Conservation (phyloP, 2,797 vertebrate species). For the Clarias laeviceps region DNA sequence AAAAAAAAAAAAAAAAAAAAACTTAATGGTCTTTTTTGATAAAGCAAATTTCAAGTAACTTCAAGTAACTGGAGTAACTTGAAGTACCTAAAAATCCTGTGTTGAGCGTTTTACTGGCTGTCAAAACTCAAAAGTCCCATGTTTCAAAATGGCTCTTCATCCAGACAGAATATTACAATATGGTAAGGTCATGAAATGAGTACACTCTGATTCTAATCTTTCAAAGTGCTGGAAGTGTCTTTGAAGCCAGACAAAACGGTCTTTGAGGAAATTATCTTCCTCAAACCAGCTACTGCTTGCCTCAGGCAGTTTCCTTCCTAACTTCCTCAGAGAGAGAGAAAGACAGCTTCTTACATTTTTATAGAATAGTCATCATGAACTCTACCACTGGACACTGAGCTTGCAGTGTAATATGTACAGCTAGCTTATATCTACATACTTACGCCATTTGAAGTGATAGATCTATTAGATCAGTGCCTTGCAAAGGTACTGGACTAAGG, state of each 20-base stretch:
- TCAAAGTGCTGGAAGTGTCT: background rate
- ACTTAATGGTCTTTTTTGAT: background rate
- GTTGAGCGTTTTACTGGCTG: background rate
- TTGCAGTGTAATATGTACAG: background rate
- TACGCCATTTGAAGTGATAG: background rate
- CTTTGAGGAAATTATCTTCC: background rate
- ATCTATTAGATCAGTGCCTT: background rate
- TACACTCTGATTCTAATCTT: background rate
- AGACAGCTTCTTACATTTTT: background rate
- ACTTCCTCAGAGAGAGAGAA: background rate
- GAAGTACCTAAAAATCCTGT: too few species aligned
- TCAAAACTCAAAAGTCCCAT: too few species aligned
- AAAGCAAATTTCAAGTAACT: background rate
- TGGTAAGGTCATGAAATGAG: background rate
- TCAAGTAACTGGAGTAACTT: background rate
- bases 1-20: too few species aligned
- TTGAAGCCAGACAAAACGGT: constrained; percentile 25
- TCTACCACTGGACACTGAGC: background rate
- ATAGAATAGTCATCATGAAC: background rate
- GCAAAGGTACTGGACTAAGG: background rate
- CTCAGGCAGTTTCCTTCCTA: constrained; percentile 45
- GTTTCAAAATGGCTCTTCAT: background rate
- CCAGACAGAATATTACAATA: background rate
- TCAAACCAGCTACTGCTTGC: constrained; percentile 18
- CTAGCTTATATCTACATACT: background rate